Evolutionary conservation across 2,113 vertebrate species (phyloP), one percentile per base, ranked within the genome.

Genomic region (Passer domesticus): DNA sequence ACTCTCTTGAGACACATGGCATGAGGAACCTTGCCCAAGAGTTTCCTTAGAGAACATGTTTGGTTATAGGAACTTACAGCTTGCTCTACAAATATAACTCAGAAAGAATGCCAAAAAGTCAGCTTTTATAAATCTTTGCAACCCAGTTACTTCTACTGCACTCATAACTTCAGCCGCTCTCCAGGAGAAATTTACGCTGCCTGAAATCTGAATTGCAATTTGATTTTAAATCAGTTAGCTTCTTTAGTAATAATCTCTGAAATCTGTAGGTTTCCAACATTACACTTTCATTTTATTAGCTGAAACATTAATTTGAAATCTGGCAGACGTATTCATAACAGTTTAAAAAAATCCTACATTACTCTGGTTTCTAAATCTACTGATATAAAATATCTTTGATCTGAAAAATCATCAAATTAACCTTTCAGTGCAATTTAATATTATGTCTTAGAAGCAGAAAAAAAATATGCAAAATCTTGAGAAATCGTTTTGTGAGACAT

Each of bases 381-480:
- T 79, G 91, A 85, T 37, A 37, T 19, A 31, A 55, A 46, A 66
- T 21, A 25, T 73, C 56, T 62, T 89, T 50, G 90, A 64, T 91
- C 80, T 89, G 49, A 56, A 96, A 96, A 95, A 94, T 27, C 75
- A 95, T 76, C 80, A 70, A 52, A n/a, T 11, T 75, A n/a, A 72
- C 35, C 53, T 87, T 67, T 9, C 7, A 6, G 18, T 78, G 41
- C 22, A 44, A 58, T 67, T 92, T 66, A 53, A 37, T 92, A 49
- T 59, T 87, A 81, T 23, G 5, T 55, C 14, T 84, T 41, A 52
- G 56, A 88, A 90, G 68, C 35, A 77, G 63, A 87, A 89, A 95
- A 95, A 95, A 93, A 43, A n/a, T 22, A 72, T 24, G 44, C 49
- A 35, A 81, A 50, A 69, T 23, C n/a, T 47, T 73, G 88, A 88